phyloP scores from a whole-genome alignment of 2,888 invertebrate genomes.

The Agrenia bidenticulata region DNA sequence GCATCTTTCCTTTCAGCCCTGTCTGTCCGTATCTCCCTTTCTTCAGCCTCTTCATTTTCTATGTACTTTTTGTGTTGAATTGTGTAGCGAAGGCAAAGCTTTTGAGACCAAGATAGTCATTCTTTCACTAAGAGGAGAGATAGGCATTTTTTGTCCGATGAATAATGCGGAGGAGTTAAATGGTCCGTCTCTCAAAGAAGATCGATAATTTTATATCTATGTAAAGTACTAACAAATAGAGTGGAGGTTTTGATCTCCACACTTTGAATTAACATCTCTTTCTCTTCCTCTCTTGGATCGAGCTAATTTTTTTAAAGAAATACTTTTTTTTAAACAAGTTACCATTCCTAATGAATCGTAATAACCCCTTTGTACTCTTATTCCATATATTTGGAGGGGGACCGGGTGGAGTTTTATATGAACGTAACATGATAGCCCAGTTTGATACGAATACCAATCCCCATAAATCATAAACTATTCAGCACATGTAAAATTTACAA shows the following conservation, averaged over 20 bases:
- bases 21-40: conserved; percentile 20
- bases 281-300: no score
- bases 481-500: no score
- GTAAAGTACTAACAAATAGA: conserved; percentile 10
- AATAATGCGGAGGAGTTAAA: conserved; percentile 24
- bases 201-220: conserved; percentile 20
- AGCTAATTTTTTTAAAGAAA: no score
- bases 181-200: conserved; percentile 14
- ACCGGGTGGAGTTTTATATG: no score
- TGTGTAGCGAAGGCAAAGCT: neutral
- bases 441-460: no score
- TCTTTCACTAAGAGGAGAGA: conserved; percentile 12
- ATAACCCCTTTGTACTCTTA: no score
- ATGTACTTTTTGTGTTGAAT: neutral
- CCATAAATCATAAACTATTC: no score
- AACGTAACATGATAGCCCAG: no score
- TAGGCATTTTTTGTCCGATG: conserved; percentile 15
- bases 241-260: neutral
- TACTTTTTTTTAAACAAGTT: no score
- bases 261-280: neutral
- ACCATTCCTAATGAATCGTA: no score
- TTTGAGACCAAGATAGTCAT: conserved; percentile 2
- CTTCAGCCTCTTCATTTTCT: conserved; percentile 5
- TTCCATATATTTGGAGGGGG: no score
- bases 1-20: conserved; percentile 32